Conservation (phyloP, 2,797 vertebrate genomes). For the Epinephelus coioides region DNA sequence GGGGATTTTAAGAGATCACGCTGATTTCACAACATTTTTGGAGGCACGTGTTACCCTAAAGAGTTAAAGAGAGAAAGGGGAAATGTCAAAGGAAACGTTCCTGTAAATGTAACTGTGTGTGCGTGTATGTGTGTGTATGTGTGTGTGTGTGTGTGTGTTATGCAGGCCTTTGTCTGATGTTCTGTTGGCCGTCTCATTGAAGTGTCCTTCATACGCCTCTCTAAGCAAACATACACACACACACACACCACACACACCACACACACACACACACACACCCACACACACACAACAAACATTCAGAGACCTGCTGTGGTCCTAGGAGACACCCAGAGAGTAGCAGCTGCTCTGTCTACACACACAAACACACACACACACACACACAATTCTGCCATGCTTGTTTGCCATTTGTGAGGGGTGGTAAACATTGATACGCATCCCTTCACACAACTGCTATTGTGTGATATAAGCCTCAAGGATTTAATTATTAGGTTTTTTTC, state of each 20-base stretch:
- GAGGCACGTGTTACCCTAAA: background rate
- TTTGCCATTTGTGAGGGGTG: conserved; percentile 48
- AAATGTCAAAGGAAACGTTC: background rate
- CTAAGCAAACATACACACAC: conserved; percentile 39
- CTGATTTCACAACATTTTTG: background rate
- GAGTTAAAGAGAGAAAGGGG: background rate
- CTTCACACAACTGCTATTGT: conserved; percentile 47
- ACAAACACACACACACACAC: conserved; percentile 28
- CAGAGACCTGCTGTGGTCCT: conserved; percentile 55
- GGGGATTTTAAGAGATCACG: background rate
- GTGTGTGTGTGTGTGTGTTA: conserved; percentile 22
- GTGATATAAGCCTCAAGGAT: conserved; percentile 53
- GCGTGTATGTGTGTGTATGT: conserved; percentile 10
- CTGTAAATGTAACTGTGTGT: background rate
- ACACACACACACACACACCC: background rate
- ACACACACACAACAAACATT: conserved; percentile 22
- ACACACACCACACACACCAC: background rate
- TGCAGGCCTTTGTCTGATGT: conserved; percentile 77
- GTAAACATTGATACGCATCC: conserved; percentile 56
- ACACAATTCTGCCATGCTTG: conserved; percentile 31
- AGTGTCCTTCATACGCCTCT: conserved; percentile 54
- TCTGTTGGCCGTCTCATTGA: conserved; percentile 54
- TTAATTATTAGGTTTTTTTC: conserved; percentile 5
- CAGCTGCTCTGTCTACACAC: conserved; percentile 51
- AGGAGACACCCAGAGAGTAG: conserved; percentile 54